Evolutionary conservation across 2,113 vertebrate species (phyloP).

Genomic region (Potamarius usumacintae): DNA sequence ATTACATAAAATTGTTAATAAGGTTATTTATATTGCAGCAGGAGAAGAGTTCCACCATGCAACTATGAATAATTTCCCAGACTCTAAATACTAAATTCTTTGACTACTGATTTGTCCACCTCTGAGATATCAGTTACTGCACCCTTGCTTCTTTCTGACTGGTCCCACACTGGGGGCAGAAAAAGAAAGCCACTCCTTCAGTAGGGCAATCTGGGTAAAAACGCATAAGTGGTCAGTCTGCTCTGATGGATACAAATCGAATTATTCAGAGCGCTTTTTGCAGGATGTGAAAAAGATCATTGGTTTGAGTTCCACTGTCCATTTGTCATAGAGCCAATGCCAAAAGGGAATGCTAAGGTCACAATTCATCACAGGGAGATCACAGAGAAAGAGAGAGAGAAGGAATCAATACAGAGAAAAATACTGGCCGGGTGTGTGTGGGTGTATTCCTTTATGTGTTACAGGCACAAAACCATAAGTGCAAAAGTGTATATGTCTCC

Average conservation of each 20-base stretch:
- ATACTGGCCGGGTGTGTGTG: neutral
- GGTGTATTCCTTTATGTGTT: neutral
- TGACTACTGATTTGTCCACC: neutral
- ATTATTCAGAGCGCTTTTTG: constrained; percentile 26
- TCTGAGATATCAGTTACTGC: neutral
- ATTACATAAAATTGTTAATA: neutral
- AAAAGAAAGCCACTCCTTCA: neutral
- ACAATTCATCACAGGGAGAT: constrained; percentile 49
- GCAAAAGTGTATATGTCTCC: neutral
- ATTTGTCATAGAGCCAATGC: constrained; percentile 24
- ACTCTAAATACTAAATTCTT: neutral
- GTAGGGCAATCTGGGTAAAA: constrained; percentile 29
- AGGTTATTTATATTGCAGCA: neutral
- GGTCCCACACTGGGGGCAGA: neutral
- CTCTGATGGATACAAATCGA: constrained; percentile 34
- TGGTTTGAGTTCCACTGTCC: constrained; percentile 60
- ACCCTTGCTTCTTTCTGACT: neutral
- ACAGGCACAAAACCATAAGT: neutral
- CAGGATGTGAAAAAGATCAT: constrained; percentile 29
- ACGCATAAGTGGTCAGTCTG: constrained; percentile 5
- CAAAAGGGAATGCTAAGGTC: constrained; percentile 34
- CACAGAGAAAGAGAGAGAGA: constrained; percentile 1
- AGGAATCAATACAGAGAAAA: constrained; percentile 12
- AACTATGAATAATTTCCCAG: neutral
- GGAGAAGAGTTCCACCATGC: neutral